phyloP scores from a whole-genome alignment of 2,888 invertebrate species.

The Gibbula magus region DNA sequence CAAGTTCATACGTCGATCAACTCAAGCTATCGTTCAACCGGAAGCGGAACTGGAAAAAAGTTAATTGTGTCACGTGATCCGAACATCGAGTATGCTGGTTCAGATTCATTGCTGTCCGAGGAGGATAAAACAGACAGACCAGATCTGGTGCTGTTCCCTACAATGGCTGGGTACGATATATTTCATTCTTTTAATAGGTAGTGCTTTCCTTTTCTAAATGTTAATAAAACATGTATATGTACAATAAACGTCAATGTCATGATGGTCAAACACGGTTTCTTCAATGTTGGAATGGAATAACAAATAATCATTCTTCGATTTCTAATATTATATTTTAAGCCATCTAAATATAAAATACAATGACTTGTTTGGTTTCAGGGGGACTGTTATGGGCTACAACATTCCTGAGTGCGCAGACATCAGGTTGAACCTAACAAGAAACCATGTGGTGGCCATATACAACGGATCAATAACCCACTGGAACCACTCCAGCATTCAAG shows the following conservation, averaged over 20 bases:
- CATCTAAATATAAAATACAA: no score
- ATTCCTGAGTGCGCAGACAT: constrained; percentile 45
- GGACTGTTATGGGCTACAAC: constrained; percentile 65
- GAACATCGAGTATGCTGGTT: constrained; percentile 56
- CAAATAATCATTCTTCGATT: no score
- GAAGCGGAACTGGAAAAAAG: constrained; percentile 57
- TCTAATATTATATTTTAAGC: no score
- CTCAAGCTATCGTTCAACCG: constrained; percentile 56
- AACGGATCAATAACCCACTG: constrained; percentile 64
- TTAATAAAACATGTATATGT: no score
- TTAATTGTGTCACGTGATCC: constrained; percentile 41
- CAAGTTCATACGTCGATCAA: constrained; percentile 35
- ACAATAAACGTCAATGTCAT: no score
- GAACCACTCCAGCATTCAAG: constrained; percentile 57
- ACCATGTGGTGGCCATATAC: constrained; percentile 67
- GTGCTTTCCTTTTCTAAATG: no score
- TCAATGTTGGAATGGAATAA: background rate
- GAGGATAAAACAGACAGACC: constrained; percentile 38
- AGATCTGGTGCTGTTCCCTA: constrained; percentile 60
- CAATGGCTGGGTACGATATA: constrained; percentile 63
- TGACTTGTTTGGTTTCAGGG: constrained; percentile 53
- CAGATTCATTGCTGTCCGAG: constrained; percentile 52
- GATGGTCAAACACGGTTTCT: no score
- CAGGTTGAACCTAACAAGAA: constrained; percentile 54
- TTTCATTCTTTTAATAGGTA: no score